These are phyloP conservation scores for Cheilosia grossa DNA, from an alignment of 2,888 invertebrate genomes.

Conservation along the genomic window DNA sequence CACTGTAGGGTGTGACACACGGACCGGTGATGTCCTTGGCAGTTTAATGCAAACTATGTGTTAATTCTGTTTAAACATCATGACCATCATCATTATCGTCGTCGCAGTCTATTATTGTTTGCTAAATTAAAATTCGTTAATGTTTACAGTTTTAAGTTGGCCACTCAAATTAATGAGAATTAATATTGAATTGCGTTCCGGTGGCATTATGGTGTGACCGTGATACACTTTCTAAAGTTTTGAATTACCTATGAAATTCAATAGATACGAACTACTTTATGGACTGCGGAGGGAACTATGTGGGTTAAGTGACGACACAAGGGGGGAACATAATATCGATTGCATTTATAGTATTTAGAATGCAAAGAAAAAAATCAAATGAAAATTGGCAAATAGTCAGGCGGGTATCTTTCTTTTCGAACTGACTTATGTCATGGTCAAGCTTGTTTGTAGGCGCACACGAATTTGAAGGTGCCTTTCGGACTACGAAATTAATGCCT, in stretches of 20 bases:
- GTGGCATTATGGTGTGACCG: background rate
- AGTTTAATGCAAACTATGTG: slow-evolving; percentile 33
- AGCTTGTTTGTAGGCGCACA: background rate
- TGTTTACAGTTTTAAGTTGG: slow-evolving; percentile 26
- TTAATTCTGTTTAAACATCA: slow-evolving; percentile 28
- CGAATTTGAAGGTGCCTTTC: background rate
- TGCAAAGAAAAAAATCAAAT: slow-evolving; percentile 7
- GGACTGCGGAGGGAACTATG: slow-evolving; percentile 34
- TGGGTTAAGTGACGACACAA: slow-evolving; percentile 44
- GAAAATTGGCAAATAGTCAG: slow-evolving; percentile 18
- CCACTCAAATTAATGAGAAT: slow-evolving; percentile 17
- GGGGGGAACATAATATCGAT: slow-evolving; percentile 44
- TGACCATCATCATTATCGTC: background rate
- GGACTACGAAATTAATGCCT: background rate
- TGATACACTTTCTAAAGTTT: slow-evolving; percentile 13
- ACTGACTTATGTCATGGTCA: slow-evolving; percentile 17
- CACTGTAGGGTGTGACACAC: slow-evolving; percentile 1
- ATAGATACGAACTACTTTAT: slow-evolving; percentile 41
- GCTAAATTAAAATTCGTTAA: slow-evolving; percentile 32
- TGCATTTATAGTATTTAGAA: slow-evolving; percentile 24
- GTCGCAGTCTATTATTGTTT: slow-evolving; percentile 15
- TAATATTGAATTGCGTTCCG: slow-evolving; percentile 21
- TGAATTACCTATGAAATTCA: slow-evolving; percentile 28
- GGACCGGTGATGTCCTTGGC: slow-evolving; percentile 23
- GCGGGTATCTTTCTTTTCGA: background rate